These are phyloP conservation scores for Mayetiola destructor DNA, from an alignment of 2,888 invertebrate genomes.

Conservation along the genomic window DNA sequence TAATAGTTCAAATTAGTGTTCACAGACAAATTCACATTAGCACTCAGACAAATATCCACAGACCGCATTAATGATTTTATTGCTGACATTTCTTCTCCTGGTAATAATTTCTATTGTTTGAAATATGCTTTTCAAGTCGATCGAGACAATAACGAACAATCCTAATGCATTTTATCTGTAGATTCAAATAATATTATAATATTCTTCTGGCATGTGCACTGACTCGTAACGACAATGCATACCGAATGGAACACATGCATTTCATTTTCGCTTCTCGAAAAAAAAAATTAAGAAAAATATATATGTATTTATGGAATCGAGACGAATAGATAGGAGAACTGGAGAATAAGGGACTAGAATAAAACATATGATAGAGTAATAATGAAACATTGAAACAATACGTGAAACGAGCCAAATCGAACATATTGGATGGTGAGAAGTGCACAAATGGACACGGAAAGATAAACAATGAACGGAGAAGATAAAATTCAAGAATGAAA, in stretches of 20 bases:
- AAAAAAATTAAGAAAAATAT: background rate
- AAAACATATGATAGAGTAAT: background rate
- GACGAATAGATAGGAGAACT: background rate
- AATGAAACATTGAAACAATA: constrained; percentile 12
- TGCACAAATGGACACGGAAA: constrained; percentile 4
- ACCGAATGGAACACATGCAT: background rate
- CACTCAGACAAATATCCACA: background rate
- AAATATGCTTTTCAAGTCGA: background rate
- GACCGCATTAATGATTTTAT: constrained; percentile 3
- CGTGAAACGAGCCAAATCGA: constrained; percentile 4
- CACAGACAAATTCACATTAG: background rate
- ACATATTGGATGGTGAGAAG: constrained; percentile 12
- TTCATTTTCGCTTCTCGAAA: constrained; percentile 8
- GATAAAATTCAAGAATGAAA: constrained; percentile 2
- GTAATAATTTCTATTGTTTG: background rate
- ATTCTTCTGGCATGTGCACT: constrained; percentile 12
- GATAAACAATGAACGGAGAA: background rate
- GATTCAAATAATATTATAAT: constrained; percentile 10
- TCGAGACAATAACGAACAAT: constrained; percentile 1
- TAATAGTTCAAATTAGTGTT: background rate
- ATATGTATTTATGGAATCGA: background rate
- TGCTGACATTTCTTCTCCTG: constrained; percentile 4
- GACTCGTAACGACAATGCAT: constrained; percentile 6
- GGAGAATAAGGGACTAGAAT: background rate
- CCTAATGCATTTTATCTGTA: constrained; percentile 11